Percentiles rank a stretch among this genome's conserved stretches.
These are phyloP conservation scores for Falco biarmicus DNA, from an alignment of 2,797 vertebrate species.

Conservation along the genomic window DNA sequence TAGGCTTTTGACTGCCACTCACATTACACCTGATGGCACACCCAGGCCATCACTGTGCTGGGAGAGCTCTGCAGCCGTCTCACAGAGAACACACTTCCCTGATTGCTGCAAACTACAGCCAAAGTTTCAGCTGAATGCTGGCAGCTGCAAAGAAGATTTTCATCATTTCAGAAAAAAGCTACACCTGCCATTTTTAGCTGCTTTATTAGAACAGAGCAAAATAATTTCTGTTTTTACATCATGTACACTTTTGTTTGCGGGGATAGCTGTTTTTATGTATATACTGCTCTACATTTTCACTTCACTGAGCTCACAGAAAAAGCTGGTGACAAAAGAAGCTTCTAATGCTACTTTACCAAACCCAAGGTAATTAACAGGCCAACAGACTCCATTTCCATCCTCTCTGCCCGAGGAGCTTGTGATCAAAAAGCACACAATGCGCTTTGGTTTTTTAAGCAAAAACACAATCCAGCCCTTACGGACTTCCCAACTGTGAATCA, in stretches of 20 bases:
- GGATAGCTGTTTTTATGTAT: background rate
- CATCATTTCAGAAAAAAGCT: background rate
- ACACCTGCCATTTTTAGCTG: background rate
- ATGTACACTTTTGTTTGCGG: fast-evolving
- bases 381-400: background rate
- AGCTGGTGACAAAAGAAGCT: background rate
- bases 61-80: background rate
- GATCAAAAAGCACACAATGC: background rate
- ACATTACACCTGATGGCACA: background rate
- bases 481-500: background rate
- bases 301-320: background rate
- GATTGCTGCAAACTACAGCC: background rate
- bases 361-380: background rate
- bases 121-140: background rate
- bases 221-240: background rate
- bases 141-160: background rate
- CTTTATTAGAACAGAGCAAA: background rate
- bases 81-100: background rate
- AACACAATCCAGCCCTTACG: background rate
- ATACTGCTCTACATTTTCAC: background rate
- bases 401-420: background rate
- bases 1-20: background rate
- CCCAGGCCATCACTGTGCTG: background rate
- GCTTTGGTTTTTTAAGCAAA: background rate
- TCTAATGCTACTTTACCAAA: background rate